These are phyloP conservation scores for Empidonax alnorum DNA, from an alignment of 2,113 vertebrate genomes.

Conservation along the genomic window DNA sequence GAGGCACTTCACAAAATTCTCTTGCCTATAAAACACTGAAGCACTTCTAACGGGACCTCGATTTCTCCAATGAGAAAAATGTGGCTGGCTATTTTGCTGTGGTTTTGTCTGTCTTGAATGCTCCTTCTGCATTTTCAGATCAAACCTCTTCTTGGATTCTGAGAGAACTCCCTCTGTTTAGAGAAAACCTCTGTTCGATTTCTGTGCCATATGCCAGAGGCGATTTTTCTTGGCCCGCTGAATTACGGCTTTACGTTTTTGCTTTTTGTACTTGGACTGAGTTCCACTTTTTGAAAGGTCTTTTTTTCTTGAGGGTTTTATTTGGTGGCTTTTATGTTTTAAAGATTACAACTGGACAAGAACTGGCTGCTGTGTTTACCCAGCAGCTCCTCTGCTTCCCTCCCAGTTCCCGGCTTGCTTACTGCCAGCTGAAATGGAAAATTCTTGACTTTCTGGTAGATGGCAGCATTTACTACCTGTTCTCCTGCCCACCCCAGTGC, in stretches of 20 bases:
- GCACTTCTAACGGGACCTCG: not conserved
- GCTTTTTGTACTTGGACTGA: rapidly evolving
- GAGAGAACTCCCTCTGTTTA: not conserved
- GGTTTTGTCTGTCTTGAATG: not conserved
- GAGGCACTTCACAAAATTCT: not conserved
- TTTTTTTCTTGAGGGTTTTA: not conserved
- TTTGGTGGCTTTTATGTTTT: not conserved
- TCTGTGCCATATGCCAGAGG: not conserved
- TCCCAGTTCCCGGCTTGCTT: not conserved
- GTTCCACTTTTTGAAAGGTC: not conserved
- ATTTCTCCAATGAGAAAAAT: not conserved
- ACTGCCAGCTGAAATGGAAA: not conserved
- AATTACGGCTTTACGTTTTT: rapidly evolving
- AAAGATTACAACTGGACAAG: not conserved
- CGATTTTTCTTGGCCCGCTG: not conserved
- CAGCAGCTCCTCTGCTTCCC: not conserved
- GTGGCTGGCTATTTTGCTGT: not conserved
- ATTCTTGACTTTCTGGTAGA: constrained; percentile 7
- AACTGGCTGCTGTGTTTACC: not conserved
- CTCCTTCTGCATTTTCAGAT: not conserved
- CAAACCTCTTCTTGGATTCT: not conserved
- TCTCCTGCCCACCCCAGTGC: not conserved
- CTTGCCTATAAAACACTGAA: not conserved
- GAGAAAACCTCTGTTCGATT: not conserved
- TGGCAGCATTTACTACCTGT: constrained; percentile 45